Base-by-base conservation (phyloP, 2,797 vertebrate species). In the Microctenopoma stevenorrisi region DNA sequence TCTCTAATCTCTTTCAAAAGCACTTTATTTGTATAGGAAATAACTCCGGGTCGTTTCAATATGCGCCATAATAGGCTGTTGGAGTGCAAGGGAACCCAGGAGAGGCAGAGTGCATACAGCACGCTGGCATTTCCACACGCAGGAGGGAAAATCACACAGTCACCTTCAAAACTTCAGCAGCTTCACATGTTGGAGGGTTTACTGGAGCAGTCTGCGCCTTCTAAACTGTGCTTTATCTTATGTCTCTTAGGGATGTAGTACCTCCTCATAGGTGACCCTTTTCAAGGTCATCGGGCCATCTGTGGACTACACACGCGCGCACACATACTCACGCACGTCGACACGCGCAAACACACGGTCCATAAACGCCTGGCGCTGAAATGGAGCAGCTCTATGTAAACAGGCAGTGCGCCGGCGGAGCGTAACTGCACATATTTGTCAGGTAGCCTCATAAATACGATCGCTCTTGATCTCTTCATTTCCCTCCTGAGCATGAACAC, bases 401-500 rank as follows among this genome's bases (percentile, higher is more conserved):
- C 96, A 96, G 95, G 94, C 94, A 95, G 94, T 94, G 94, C 92
- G 93, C 91, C 93, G 95, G 83, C 93, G 94, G 95, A 95, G 95
- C 95, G 94, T 94, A 94, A 94, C 95, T 93, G 94, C 93, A 93
- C 95, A 95, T 96, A 96, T 97, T 97, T 96, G 94, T 97, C 96
- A 96, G 94, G 94, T 86, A 96, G 93, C 92, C 95, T 96, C 96
- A 97, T 96, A 97, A 97, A 98, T 96, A 96, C 94, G 92, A 92
- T 93, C 91, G 92, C 85, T 90, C 92, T 93, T 96, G 96, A 97
- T 97, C 95, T 97, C 95, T 98, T 95, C 94, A 97, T 98, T 94
- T 95, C 92, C 93, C 93, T 91, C 82, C 95, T 94, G 14, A 15
- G n/a, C 71, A 67, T 76, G 48, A 51, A 60, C 15, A 59, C 16